These are phyloP conservation scores for Trialeurodes vaporariorum DNA, from an alignment of 1,140 invertebrate genomes.

Conservation along the genomic window DNA sequence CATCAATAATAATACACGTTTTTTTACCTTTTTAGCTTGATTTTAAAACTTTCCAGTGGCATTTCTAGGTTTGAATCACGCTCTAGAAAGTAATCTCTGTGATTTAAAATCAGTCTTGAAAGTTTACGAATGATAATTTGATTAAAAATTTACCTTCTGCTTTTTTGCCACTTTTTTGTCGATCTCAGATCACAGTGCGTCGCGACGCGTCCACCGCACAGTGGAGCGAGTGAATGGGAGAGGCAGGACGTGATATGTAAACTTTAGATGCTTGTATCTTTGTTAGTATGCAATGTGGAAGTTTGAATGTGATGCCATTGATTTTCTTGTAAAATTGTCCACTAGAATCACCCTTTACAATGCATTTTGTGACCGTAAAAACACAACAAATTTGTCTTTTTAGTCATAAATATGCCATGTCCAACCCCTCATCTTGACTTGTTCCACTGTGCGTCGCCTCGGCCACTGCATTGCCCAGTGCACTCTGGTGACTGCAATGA, in stretches of 20 bases:
- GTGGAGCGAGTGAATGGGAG: background rate
- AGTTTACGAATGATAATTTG: too few species aligned
- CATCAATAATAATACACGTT: too few species aligned
- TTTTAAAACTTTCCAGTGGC: too few species aligned
- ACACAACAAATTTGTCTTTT: background rate
- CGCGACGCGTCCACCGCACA: too few species aligned
- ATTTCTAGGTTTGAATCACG: too few species aligned
- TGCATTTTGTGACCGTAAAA: background rate
- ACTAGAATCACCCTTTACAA: background rate
- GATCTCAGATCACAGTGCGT: too few species aligned
- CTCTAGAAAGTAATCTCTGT: too few species aligned
- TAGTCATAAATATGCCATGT: background rate
- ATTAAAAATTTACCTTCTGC: too few species aligned
- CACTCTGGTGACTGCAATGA: too few species aligned
- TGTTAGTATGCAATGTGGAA: background rate
- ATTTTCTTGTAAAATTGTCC: background rate
- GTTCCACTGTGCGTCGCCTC: background rate
- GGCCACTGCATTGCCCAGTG: background rate
- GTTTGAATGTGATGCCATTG: background rate
- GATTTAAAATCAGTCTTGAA: too few species aligned
- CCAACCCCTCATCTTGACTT: background rate
- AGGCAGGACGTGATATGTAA: background rate
- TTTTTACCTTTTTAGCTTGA: too few species aligned
- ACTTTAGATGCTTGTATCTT: background rate
- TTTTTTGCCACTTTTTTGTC: too few species aligned